Evolutionary conservation across 2,113 vertebrate genomes (phyloP), one percentile per base, ranked within the genome.

Genomic region (Lates calcarifer): DNA sequence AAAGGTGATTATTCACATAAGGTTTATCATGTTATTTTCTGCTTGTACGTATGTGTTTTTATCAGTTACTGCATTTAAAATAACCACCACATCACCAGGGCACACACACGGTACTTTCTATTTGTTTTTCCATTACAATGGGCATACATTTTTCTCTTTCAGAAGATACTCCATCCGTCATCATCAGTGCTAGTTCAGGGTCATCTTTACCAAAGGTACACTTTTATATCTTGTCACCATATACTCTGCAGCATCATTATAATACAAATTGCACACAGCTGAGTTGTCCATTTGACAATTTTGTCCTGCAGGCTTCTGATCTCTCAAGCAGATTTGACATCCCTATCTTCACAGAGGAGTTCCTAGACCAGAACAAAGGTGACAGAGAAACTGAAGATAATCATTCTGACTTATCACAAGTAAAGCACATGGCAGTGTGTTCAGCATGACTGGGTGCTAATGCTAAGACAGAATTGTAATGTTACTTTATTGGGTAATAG

Each of bases 361-460:
- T 99, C 87, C 91, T 99, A 74, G 98, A 99, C 95, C 98, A 99
- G 92, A 99, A 99, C 89, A 99, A 99, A 96, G 97, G 98, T 99
- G 90, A 80, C 60, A 3, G 8, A 62, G 18, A 33, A 62, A 26
- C 37, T 12, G 6, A 43, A 45, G 14, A 17, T 24, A 3, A 11
- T 70, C 15, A 64, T n/a, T 62, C 18, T 63, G 4, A 14, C 18
- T 2, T 13, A 28, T 45, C 4, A 53, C 17, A 29, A 39, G 2
- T 33, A 26, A 55, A 4, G 1, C 15, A 49, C 5, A 24, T 6
- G 22, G 35, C 39, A 11, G 15, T 68, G 49, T 33, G 18, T 39
- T 41, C 26, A 56, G 20, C 37, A 37, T 31, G 6, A 11, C 5
- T 37, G 1, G 6, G 6, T 71, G 13, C 5, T 47, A 4, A 71